Evolutionary conservation across 2,888 invertebrate species (phyloP).

Genomic region (Atethmia centrago): DNA sequence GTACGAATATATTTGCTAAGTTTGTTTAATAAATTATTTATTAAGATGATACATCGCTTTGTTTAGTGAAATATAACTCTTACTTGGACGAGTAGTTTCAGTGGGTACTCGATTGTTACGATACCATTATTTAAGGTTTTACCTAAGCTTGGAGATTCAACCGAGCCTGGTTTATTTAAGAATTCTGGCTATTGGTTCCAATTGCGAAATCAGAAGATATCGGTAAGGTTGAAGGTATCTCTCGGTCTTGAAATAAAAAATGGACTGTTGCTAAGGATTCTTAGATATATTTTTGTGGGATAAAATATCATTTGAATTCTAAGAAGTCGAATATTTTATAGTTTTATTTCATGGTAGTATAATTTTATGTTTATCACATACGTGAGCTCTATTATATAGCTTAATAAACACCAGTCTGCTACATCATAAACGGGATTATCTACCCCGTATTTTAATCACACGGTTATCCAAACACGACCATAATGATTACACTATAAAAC

Average conservation of each 20-base stretch:
- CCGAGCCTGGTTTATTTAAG: constrained; percentile 23
- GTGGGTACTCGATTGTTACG: constrained; percentile 5
- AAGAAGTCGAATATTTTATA: constrained; percentile 1
- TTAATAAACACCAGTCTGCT: constrained; percentile 39
- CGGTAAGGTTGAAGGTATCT: not conserved
- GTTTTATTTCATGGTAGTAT: not conserved
- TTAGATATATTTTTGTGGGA: not conserved
- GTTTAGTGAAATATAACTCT: constrained; percentile 18
- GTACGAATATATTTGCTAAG: constrained; percentile 35
- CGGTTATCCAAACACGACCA: constrained; percentile 35
- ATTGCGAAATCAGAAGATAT: constrained; percentile 39
- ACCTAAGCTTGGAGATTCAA: constrained; percentile 15
- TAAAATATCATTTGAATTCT: not conserved
- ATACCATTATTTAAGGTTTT: constrained; percentile 14
- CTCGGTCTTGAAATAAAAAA: not conserved
- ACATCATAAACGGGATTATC: constrained; percentile 40
- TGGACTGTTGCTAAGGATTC: not conserved
- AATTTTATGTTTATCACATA: constrained; percentile 10
- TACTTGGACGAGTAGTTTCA: not conserved
- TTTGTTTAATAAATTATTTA: constrained; percentile 58
- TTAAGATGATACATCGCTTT: constrained; percentile 48
- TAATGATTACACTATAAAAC: constrained; percentile 64
- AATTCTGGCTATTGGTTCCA: constrained; percentile 37
- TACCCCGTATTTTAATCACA: constrained; percentile 50
- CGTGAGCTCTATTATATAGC: constrained; percentile 10